These are phyloP conservation scores for Aphrocallistes beatrix DNA, from an alignment of 37 sponge, comb jelly and placozoan species.

Conservation along the genomic window DNA sequence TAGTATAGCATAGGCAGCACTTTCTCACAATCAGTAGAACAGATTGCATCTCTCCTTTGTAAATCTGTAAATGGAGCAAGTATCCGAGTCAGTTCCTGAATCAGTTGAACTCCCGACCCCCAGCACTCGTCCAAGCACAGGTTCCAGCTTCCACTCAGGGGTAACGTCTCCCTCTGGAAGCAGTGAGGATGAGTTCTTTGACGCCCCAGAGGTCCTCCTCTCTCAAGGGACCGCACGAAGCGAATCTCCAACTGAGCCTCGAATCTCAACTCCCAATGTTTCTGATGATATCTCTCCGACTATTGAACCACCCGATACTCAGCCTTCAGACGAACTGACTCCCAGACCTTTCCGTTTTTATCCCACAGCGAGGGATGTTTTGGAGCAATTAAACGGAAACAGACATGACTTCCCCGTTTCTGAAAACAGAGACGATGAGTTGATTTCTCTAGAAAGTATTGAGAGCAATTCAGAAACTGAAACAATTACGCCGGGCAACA, in stretches of 20 bases:
- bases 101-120: not conserved
- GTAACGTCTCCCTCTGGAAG: not conserved
- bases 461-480: not conserved
- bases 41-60: too few relatives aligned
- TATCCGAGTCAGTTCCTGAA: not conserved
- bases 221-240: not conserved
- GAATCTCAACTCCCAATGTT: not conserved
- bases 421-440: too few relatives aligned
- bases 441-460: not conserved
- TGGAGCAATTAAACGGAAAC: too few relatives aligned
- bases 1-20: too few relatives aligned
- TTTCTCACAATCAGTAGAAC: too few relatives aligned
- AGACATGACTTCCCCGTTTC: too few relatives aligned
- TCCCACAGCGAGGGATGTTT: too few relatives aligned
- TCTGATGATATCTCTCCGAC: not conserved
- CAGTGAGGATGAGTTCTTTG: conserved; percentile 14
- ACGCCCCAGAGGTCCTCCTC: not conserved
- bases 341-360: too few relatives aligned
- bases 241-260: not conserved
- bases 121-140: not conserved
- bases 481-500: not conserved
- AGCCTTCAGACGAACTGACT: too few relatives aligned
- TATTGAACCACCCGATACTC: not conserved
- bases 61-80: too few relatives aligned
- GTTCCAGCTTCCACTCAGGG: not conserved